Conservation (phyloP, 1,140 invertebrate genomes). For the Caerostris extrusa region DNA sequence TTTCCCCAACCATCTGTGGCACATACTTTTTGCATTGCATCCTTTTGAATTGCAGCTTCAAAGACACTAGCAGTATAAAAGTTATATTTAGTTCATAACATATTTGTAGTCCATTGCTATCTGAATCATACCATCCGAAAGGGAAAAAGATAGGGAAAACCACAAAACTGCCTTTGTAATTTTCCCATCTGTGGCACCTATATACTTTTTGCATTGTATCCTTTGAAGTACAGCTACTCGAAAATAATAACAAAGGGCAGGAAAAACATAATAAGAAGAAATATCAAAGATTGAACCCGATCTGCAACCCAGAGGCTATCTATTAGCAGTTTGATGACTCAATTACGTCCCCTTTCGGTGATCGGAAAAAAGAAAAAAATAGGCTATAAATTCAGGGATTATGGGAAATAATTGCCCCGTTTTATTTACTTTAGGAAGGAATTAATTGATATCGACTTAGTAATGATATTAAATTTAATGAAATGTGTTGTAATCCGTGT, state of each 20-base stretch:
- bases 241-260: background rate
- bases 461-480: conserved; percentile 77
- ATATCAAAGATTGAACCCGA: conserved; percentile 23
- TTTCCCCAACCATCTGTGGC: too few species aligned
- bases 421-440: conserved; percentile 76
- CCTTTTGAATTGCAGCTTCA: too few species aligned
- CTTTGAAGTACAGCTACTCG: background rate
- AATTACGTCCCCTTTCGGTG: conserved; percentile 57
- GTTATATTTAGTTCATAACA: too few species aligned
- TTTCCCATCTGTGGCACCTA: background rate
- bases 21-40: too few species aligned
- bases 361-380: conserved; percentile 58
- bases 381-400: conserved; percentile 72
- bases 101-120: too few species aligned
- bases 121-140: too few species aligned
- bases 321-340: conserved; percentile 77
- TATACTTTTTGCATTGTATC: too few species aligned
- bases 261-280: background rate
- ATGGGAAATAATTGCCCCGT: conserved; percentile 75
- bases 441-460: conserved; percentile 76
- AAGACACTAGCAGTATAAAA: too few species aligned
- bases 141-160: background rate
- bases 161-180: too few species aligned
- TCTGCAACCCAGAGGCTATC: conserved; percentile 55
- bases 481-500: conserved; percentile 73